These are phyloP conservation scores for Dione vanillae DNA, from an alignment of 2,888 invertebrate species.

Conservation along the genomic window DNA sequence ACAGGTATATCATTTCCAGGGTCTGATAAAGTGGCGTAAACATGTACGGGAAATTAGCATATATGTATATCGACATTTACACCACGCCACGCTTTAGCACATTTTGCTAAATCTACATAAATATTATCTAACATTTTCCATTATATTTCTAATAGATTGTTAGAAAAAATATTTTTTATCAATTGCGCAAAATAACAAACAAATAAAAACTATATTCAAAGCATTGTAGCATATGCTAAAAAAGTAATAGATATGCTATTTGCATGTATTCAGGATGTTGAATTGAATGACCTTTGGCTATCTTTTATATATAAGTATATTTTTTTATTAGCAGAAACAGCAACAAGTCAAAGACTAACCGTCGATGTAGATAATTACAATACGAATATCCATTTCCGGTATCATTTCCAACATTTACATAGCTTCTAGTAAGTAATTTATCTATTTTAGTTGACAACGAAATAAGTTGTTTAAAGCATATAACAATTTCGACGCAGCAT, in stretches of 20 bases:
- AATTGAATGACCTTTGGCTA: conserved; percentile 17
- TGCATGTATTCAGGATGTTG: conserved; percentile 9
- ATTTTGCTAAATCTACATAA: conserved; percentile 7
- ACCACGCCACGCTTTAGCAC: neutral
- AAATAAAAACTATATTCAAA: conserved; percentile 7
- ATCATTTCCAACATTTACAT: neutral
- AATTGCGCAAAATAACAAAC: neutral
- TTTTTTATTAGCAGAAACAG: neutral
- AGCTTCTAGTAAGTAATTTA: too few relatives aligned
- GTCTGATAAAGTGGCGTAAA: neutral
- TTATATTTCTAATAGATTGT: neutral
- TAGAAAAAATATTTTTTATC: conserved; percentile 7
- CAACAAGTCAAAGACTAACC: neutral
- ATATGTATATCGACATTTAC: neutral
- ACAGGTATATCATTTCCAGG: neutral
- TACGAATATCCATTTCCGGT: neutral
- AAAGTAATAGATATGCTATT: neutral
- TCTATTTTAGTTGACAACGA: too few relatives aligned
- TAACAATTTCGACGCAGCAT: too few relatives aligned
- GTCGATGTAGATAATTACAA: neutral
- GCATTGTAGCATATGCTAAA: neutral
- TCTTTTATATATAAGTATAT: neutral
- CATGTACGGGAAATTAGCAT: neutral
- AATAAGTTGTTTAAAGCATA: too few relatives aligned
- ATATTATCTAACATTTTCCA: neutral